These are phyloP conservation scores for Dermatemys mawii DNA, from an alignment of 2,113 vertebrate species.

Conservation along the genomic window DNA sequence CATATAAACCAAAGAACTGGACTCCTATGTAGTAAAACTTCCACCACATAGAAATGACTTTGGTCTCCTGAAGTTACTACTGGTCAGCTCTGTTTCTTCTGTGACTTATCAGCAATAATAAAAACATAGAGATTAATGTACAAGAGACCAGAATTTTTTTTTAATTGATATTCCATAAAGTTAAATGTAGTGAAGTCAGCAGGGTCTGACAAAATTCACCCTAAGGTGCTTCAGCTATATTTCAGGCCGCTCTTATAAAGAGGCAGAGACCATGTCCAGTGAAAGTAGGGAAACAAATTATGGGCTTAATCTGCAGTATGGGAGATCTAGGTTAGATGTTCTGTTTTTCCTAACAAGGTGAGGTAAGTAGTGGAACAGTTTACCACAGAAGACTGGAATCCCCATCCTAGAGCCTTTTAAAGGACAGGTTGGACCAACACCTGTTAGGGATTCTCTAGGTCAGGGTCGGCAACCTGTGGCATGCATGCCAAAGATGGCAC, in stretches of 20 bases:
- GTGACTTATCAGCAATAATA: not conserved
- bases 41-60: not conserved
- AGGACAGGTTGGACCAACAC: not conserved
- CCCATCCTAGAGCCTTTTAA: no score
- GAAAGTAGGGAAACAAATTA: not conserved
- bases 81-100: not conserved
- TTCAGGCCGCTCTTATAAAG: not conserved
- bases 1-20: not conserved
- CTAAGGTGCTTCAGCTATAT: not conserved
- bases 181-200: not conserved
- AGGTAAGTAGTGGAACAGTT: not conserved
- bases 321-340: not conserved
- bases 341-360: no score
- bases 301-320: not conserved
- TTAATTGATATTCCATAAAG: no score
- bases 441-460: not conserved
- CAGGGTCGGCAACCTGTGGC: no score
- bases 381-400: not conserved
- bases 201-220: not conserved
- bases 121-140: not conserved
- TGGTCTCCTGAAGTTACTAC: not conserved
- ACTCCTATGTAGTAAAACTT: not conserved
- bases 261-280: not conserved
- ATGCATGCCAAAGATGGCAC: no score
- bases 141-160: not conserved